phyloP scores from a whole-genome alignment of 2,888 invertebrate species.

The Stomorhina lunata region DNA sequence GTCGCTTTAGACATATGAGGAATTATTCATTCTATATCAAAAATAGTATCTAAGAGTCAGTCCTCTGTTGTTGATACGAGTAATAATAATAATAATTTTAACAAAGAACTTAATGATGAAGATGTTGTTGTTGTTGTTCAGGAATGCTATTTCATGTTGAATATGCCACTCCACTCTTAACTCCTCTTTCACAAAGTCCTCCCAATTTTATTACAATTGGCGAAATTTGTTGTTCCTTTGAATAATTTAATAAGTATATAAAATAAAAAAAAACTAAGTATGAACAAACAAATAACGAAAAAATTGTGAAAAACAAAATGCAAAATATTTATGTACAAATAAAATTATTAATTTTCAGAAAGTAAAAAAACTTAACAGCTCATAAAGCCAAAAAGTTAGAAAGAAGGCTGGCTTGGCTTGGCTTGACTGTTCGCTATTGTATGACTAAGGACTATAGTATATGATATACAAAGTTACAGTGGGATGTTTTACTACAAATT shows the following conservation, averaged over 20 bases:
- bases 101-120: not conserved
- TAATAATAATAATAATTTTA: not conserved
- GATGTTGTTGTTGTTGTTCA: not conserved
- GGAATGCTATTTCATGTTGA: not conserved
- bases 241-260: not conserved
- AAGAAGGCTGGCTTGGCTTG: too few relatives aligned
- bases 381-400: slow-evolving; percentile 60
- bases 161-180: not conserved
- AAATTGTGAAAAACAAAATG: not conserved
- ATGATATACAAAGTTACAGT: too few relatives aligned
- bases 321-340: slow-evolving; percentile 36
- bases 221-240: not conserved
- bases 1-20: slow-evolving; percentile 11
- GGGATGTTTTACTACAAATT: too few relatives aligned
- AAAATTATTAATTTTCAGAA: slow-evolving; percentile 64
- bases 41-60: too few relatives aligned
- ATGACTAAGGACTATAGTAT: too few relatives aligned
- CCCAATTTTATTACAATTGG: slow-evolving; percentile 5
- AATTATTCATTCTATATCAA: too few relatives aligned
- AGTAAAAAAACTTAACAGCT: slow-evolving; percentile 58
- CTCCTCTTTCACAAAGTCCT: not conserved
- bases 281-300: slow-evolving; percentile 14
- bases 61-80: too few relatives aligned
- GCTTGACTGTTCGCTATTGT: not conserved
- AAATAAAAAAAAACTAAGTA: not conserved